These are phyloP conservation scores for Deladenus siricidicola DNA, from an alignment of 2,888 invertebrate species.

Conservation along the genomic window DNA sequence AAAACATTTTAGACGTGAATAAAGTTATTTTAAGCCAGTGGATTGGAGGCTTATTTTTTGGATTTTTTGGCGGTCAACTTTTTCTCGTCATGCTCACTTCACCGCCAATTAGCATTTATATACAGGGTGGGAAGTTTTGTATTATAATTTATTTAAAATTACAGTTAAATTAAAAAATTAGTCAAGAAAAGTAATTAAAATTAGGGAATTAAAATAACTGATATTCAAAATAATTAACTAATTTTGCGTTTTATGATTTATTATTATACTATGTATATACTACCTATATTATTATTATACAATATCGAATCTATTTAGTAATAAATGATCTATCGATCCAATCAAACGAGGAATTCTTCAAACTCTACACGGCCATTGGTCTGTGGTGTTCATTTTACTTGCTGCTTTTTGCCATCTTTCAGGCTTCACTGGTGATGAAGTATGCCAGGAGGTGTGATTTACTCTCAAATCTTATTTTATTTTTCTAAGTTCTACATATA, in stretches of 20 bases:
- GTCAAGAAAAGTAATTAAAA: not conserved
- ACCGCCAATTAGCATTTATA: constrained; percentile 45
- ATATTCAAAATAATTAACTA: too few species aligned
- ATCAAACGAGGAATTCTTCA: constrained; percentile 40
- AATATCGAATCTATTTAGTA: too few species aligned
- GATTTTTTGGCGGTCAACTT: constrained; percentile 42
- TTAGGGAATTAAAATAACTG: too few species aligned
- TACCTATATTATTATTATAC: too few species aligned
- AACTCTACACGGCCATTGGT: constrained; percentile 38
- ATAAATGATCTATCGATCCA: too few species aligned
- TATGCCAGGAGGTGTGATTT: constrained; percentile 39
- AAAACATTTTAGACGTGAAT: constrained; percentile 36
- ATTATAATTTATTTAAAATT: too few species aligned
- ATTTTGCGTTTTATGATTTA: too few species aligned
- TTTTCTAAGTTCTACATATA: not conserved
- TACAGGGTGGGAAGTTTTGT: constrained; percentile 39
- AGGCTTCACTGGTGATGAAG: constrained; percentile 36
- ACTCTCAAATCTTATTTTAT: too few species aligned
- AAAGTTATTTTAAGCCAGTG: constrained; percentile 45
- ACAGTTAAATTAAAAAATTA: too few species aligned
- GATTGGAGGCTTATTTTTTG: constrained; percentile 45
- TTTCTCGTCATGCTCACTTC: constrained; percentile 43
- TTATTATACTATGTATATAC: too few species aligned
- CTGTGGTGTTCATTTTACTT: constrained; percentile 38
- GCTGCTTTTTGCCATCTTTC: constrained; percentile 32